Base-by-base conservation (phyloP, 2,888 invertebrate species). In the Lacanobia oleracea region DNA sequence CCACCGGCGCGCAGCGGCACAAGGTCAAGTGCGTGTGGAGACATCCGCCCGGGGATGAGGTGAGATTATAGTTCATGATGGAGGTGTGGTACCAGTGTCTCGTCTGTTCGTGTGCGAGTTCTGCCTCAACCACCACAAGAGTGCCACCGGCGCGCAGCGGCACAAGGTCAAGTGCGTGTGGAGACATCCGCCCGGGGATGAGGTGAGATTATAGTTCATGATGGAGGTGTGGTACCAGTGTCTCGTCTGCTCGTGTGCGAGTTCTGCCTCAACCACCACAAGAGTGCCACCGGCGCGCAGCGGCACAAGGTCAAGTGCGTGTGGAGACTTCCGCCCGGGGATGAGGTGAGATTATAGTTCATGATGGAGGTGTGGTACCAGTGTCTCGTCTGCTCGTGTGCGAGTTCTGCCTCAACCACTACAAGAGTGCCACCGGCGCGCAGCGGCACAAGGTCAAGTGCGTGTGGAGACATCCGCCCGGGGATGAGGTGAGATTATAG, bases 321-420 rank as follows among this genome's bases (percentile, higher is more conserved):
- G 23, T 99, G 99, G 99, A 95, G 98, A 50, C 99, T 99, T 96
- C 99, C 99, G 50, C 99, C 99, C 0, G 89, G 90, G 0, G 90
- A 90, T 60, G 89, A 89, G 88, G 88, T 88, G 10, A 50, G 61
- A 23, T 53, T 40, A 40, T 40, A 98, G 91, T 99, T 97, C 96
- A 98, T 99, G 96, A 99, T 99, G 98, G 98, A 99, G 91, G 99
- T 99, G 23, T 99, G 99, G 99, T 99, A 99, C 93, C 98, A 98
- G 91, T 98, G 45, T 98, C 99, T 0, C 98, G 99, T 84, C 97
- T 99, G 83, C 99, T 99, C 93, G 97, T 99, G 70, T 99, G 99
- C 95, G 99, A 99, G 95, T 99, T 98, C 95, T 99, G 99, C 89
- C 97, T 99, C 75, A 97, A 98, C 87, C 99, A 99, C 91, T 99